Evolutionary conservation across 2,888 invertebrate species (phyloP), one percentile per base, ranked within the genome.

Genomic region (Diarsia brunnea): DNA sequence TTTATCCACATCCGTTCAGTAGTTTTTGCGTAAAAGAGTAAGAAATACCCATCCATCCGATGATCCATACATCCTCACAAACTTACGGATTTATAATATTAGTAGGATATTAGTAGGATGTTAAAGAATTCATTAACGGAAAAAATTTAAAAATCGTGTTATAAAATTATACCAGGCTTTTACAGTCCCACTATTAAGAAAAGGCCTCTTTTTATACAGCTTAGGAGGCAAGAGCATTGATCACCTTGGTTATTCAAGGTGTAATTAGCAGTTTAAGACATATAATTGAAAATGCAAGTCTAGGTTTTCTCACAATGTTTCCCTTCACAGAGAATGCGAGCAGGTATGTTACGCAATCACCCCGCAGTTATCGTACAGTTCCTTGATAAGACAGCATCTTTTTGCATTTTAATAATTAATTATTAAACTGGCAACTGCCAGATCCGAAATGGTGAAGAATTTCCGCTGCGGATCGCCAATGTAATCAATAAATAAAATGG

Each of bases 401-500:
- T 24, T 24, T 53, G 53, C 4, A 24, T 53, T 24, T 24, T n/a
- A 4, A 58, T 27, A 27, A 31, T 31, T n/a, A n/a, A 21, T 7
- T 61, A 61, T n/a, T 38, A 38, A n/a, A n/a, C n/a, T n/a, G n/a
- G n/a, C n/a, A n/a, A 10, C 19, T 69, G 16, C 38, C 11, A 24
- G 21, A 21, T 47, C 8, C 0, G n/a, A 11, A 19, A 10, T 14
- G n/a, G 2, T 11, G n/a, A 12, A 10, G 10, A 47, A 53, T 16
- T n/a, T 2, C 21, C 4, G 11, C 27, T 31, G 16, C 27, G 14
- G 12, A n/a, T 14, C 21, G 38, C 14, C 38, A 66, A 69, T 66
- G 27, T 38, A 31, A 79, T 75, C 66, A 75, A 84, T 81, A 72
- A 80, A 71, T 79, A 49, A 71, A 74, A 16, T n/a, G 24, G 66